Evolutionary conservation across 2,888 invertebrate genomes (phyloP).

Genomic region (Pimpla rufipes): DNA sequence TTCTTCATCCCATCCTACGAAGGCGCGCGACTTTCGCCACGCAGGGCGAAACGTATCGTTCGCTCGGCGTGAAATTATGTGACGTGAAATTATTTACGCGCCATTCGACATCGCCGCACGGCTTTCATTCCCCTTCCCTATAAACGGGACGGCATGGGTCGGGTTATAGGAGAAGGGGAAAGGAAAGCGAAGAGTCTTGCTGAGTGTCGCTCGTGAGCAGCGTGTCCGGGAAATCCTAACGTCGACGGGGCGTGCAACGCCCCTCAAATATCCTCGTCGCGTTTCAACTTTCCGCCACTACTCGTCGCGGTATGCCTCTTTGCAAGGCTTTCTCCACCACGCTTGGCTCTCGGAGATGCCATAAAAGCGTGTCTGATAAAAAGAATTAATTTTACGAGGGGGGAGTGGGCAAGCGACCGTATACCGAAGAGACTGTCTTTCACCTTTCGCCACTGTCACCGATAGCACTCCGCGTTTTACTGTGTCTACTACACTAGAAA

Average conservation of each 20-base stretch:
- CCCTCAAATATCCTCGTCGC: constrained; percentile 52
- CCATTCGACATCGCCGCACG: constrained; percentile 59
- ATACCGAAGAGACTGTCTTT: constrained; percentile 5
- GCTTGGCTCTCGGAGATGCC: constrained; percentile 23
- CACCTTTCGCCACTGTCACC: constrained; percentile 1
- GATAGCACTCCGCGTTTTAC: constrained; percentile 20
- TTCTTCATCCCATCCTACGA: constrained; percentile 9
- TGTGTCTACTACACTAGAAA: not conserved
- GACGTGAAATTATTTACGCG: constrained; percentile 69
- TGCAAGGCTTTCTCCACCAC: constrained; percentile 11
- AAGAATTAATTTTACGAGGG: constrained; percentile 38
- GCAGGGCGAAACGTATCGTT: constrained; percentile 56
- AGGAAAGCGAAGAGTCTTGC: constrained; percentile 45
- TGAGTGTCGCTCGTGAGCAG: constrained; percentile 49
- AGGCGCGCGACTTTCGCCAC: constrained; percentile 43
- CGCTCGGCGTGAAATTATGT: constrained; percentile 63
- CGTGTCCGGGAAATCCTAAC: constrained; percentile 63
- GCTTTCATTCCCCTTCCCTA: constrained; percentile 24
- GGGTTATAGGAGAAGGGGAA: constrained; percentile 9
- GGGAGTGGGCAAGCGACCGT: not conserved
- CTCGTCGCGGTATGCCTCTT: constrained; percentile 28
- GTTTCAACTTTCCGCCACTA: constrained; percentile 35
- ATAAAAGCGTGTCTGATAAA: constrained; percentile 29
- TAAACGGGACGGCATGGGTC: not conserved
- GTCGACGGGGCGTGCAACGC: constrained; percentile 51